A percentile compares a stretch with the other conserved stretches of the same genome.
Conservation (phyloP, 30 jellyfish, hydroid and myxozoan species). For the Turritopsis dohrnii region DNA sequence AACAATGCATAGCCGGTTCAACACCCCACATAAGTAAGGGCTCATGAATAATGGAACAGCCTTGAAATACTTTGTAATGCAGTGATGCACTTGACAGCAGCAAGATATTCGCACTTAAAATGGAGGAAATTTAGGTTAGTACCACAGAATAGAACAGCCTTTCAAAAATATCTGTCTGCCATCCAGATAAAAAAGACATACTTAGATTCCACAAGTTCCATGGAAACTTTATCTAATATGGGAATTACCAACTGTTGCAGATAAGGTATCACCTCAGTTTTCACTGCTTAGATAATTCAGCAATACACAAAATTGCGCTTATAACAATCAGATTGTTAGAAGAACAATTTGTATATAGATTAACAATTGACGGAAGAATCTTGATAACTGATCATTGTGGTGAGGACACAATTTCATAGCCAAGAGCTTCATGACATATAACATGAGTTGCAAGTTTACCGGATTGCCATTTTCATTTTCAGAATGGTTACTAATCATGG, state of each 20-base stretch:
- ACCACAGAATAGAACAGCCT: too few species aligned
- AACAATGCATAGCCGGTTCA: conserved; percentile 19
- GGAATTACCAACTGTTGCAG: conserved; percentile 64
- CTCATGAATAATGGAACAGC: conserved; percentile 72
- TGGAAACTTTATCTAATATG: conserved; percentile 30
- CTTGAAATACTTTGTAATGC: conserved; percentile 49
- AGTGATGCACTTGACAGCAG: conserved; percentile 40
- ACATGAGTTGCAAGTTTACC: conserved; percentile 57
- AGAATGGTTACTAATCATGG: background rate
- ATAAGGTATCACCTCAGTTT: conserved; percentile 44
- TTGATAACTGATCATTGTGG: conserved; percentile 21
- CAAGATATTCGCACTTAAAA: conserved; percentile 5
- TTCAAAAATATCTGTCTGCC: too few species aligned
- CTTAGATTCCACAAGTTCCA: conserved; percentile 19
- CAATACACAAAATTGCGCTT: conserved; percentile 69
- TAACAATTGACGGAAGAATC: conserved; percentile 34
- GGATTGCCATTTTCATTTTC: conserved; percentile 34
- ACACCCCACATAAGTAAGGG: conserved; percentile 56
- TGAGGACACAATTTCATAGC: conserved; percentile 32
- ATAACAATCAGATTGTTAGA: conserved; percentile 40
- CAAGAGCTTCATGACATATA: conserved; percentile 49
- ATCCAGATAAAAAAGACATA: background rate
- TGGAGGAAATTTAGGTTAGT: background rate
- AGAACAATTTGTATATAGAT: conserved; percentile 11
- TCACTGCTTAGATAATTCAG: conserved; percentile 46